phyloP scores from a whole-genome alignment of 1,140 invertebrate genomes.

The Drosophila obscura region DNA sequence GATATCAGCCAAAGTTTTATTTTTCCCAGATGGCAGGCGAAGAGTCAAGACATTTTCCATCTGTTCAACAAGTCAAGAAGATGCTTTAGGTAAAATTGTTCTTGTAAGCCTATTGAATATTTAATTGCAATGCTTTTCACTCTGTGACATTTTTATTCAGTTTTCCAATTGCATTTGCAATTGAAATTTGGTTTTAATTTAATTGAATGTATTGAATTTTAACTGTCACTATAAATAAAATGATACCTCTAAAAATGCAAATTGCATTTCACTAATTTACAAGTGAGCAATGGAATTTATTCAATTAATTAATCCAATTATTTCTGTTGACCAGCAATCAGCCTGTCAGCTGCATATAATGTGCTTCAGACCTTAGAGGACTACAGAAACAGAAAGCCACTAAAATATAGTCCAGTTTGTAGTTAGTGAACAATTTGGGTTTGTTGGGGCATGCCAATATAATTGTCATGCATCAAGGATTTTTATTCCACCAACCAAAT shows the following conservation, averaged over 20 bases:
- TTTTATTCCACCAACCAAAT: neutral
- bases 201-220: neutral
- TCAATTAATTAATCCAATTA: slow-evolving; percentile 33
- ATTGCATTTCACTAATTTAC: slow-evolving; percentile 9
- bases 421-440: slow-evolving; percentile 11
- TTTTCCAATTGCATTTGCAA: neutral
- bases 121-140: neutral
- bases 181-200: neutral
- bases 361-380: neutral
- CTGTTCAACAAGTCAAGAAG: neutral
- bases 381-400: neutral
- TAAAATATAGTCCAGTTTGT: neutral
- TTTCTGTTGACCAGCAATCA: slow-evolving; percentile 8
- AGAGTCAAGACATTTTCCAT: neutral
- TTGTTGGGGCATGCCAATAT: neutral
- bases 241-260: neutral
- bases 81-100: neutral
- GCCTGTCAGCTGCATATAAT: slow-evolving; percentile 9
- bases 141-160: neutral
- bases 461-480: neutral
- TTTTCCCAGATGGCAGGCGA: neutral
- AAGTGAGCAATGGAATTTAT: slow-evolving; percentile 2
- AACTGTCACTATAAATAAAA: neutral
- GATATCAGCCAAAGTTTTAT: slow-evolving; percentile 7
- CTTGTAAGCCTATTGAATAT: too few species aligned